Evolutionary conservation across 2,888 invertebrate species (phyloP).

Genomic region (Coronaproctus castanopsis): DNA sequence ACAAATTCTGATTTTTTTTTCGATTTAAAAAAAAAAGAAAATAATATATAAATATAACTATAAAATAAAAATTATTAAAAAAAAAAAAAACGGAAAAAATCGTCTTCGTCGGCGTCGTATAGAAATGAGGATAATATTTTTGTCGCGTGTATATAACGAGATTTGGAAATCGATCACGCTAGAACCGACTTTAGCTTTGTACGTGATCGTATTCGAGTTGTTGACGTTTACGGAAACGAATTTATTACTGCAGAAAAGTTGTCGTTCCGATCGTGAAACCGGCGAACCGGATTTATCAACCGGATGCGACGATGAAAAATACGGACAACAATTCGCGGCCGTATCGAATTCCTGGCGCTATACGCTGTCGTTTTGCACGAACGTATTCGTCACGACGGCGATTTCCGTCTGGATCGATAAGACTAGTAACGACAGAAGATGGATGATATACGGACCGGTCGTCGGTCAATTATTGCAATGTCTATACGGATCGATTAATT

Average conservation of each 20-base stretch:
- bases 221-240: not conserved
- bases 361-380: not conserved
- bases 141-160: no score
- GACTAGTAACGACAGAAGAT: not conserved
- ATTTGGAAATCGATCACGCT: not conserved
- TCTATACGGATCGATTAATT: not conserved
- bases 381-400: not conserved
- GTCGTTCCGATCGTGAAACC: not conserved
- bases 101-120: no score
- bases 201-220: not conserved
- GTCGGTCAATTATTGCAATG: not conserved
- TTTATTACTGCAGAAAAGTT: constrained; percentile 1
- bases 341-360: not conserved
- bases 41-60: no score
- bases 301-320: not conserved
- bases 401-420: not conserved
- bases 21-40: no score
- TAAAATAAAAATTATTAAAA: no score
- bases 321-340: not conserved
- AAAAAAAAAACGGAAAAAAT: no score
- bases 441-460: not conserved
- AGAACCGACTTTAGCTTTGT: not conserved
- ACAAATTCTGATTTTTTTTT: no score
- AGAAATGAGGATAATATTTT: no score
- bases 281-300: not conserved